Base-by-base conservation (phyloP, 1,140 invertebrate genomes). In the Magallana angulata region DNA sequence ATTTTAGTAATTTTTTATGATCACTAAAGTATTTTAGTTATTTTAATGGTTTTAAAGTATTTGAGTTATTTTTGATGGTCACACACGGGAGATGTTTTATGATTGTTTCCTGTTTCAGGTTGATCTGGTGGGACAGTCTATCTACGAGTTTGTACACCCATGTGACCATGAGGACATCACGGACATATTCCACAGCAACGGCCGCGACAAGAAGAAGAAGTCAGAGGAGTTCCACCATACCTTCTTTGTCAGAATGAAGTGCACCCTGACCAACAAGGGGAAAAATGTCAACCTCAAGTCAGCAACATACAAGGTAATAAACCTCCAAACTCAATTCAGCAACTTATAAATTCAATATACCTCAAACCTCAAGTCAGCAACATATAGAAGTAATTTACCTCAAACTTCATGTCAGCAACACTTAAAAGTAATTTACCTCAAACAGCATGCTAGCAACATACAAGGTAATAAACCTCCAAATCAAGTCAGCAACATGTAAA, bases 91-190 rank as follows among this genome's bases (percentile, higher is more conserved):
- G 36, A 48, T 48, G 36, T 48, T 48, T 48, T 48, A 48, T 48
- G 36, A 48, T 2, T 48, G 36, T 48, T 30, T 16, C 16, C 57
- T 16, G 9, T 88, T 88, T 7, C 89, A 94, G 94, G 90, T 94
- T 90, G 94, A 94, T 18, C 80, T 94, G 84, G 89, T 94, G 80
- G 94, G 94, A 18, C 93, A 94, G 58, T 92, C 90, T 84, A 86
- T 94, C 11, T 93, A 88, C 84, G 94, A 94, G 58, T 94, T 93
- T 87, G 87, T 91, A n/a, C 94, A 94, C 94, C 98, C 98, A 9
- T 98, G 98, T 93, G 98, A 99, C 95, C 98, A 99, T 93, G 97
- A 97, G 62, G 98, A 99, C 94, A 96, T 99, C 16, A 97, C 96
- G 81, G 97, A 98, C 86, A 96, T 97, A 18, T 95, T 99, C 5